A percentile compares a stretch with the other conserved stretches of the same genome.
Evolutionary conservation across 1,140 invertebrate species (phyloP).

Genomic region (Aphelinus certus): DNA sequence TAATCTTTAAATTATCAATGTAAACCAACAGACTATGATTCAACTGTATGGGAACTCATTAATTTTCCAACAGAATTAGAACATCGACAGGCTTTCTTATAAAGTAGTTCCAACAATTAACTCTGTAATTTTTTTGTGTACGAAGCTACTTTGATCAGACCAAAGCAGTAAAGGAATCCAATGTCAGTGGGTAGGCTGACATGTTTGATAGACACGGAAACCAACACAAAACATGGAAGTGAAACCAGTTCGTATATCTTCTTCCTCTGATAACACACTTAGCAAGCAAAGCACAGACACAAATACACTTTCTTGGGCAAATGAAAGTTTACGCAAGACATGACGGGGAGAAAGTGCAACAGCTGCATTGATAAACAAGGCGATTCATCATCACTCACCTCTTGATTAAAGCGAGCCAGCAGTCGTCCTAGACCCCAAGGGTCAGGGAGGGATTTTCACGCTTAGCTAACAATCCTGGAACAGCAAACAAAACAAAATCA

Average conservation of each 20-base stretch:
- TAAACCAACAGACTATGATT: too few species aligned
- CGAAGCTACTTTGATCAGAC: slow-evolving; percentile 14
- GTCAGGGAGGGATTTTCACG: slow-evolving; percentile 19
- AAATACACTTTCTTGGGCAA: slow-evolving; percentile 12
- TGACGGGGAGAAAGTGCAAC: slow-evolving; percentile 1
- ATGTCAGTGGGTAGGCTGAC: background rate
- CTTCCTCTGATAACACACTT: background rate
- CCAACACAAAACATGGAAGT: slow-evolving; percentile 12
- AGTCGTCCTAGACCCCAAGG: slow-evolving; percentile 13
- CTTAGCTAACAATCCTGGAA: slow-evolving; percentile 5
- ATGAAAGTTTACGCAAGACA: slow-evolving; percentile 10
- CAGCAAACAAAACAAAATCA: background rate
- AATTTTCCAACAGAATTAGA: too few species aligned
- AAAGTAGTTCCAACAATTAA: background rate
- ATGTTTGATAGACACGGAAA: background rate
- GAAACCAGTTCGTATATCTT: slow-evolving; percentile 9
- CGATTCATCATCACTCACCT: slow-evolving; percentile 10
- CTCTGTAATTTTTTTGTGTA: background rate
- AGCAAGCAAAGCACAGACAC: background rate
- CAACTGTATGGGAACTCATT: too few species aligned
- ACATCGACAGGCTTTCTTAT: slow-evolving; percentile 20
- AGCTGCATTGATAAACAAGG: slow-evolving; percentile 13
- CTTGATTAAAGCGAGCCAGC: background rate
- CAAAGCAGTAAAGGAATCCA: background rate
- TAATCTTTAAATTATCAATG: too few species aligned